phyloP scores from a whole-genome alignment of 1,140 invertebrate genomes.

The Diabrotica undecimpunctata region DNA sequence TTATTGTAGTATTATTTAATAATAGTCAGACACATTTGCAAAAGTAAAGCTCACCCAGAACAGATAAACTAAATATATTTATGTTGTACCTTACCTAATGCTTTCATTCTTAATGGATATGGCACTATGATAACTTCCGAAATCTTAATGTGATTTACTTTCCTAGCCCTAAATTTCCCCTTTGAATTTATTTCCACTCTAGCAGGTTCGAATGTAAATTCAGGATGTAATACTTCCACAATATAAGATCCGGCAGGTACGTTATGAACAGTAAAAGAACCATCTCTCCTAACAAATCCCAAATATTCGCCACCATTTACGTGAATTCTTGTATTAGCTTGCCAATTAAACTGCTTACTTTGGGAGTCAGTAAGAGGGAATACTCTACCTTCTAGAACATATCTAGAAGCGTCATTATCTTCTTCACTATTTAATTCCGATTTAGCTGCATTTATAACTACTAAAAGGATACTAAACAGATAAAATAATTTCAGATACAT shows the following conservation, averaged over 20 bases:
- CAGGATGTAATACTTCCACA: conserved; percentile 87
- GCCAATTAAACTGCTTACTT: conserved; percentile 61
- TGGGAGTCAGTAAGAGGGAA: conserved; percentile 63
- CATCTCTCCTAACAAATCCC: conserved; percentile 87
- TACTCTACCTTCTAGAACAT: conserved; percentile 79
- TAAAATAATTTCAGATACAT: too few species aligned
- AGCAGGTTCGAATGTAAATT: conserved; percentile 87
- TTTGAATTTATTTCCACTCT: conserved; percentile 94
- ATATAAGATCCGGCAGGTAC: conserved; percentile 93
- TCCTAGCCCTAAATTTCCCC: conserved; percentile 92
- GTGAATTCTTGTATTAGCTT: conserved; percentile 72
- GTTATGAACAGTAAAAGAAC: conserved; percentile 86
- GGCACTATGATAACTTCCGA: conserved; percentile 81
- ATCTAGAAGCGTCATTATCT: conserved; percentile 55
- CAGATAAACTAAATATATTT: too few species aligned
- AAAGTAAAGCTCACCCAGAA: too few species aligned
- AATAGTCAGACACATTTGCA: too few species aligned
- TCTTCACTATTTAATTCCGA: conserved; percentile 50
- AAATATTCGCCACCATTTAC: conserved; percentile 85
- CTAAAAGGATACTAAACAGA: too few species aligned
- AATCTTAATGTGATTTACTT: conserved; percentile 92
- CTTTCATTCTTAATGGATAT: conserved; percentile 88
- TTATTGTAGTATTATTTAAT: too few species aligned
- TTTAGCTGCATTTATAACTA: background rate
- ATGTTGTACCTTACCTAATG: conserved; percentile 55